These are phyloP conservation scores for Zosterops lateralis DNA, from an alignment of 2,113 vertebrate genomes.

Conservation along the genomic window DNA sequence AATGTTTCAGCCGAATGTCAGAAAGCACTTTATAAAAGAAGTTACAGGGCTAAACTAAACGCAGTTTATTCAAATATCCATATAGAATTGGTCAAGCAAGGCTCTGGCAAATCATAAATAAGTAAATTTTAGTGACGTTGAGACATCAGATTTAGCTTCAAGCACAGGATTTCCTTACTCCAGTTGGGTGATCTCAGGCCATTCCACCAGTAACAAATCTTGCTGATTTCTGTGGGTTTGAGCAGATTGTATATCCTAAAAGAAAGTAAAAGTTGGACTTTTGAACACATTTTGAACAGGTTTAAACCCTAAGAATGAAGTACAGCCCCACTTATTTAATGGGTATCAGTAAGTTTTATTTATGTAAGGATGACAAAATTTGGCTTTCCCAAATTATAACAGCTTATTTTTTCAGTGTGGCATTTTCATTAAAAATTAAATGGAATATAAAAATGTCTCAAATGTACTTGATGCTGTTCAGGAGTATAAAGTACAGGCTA, in stretches of 20 bases:
- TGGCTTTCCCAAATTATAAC: not conserved
- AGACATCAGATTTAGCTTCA: not conserved
- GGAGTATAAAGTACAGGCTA: not conserved
- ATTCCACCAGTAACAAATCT: not conserved
- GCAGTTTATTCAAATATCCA: not conserved
- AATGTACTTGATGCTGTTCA: not conserved
- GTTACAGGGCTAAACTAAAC: not conserved
- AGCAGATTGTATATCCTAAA: not conserved
- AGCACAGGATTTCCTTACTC: not conserved
- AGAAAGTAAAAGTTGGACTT: not conserved
- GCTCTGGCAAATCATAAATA: not conserved
- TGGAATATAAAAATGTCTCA: not conserved
- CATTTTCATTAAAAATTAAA: slow-evolving; percentile 39
- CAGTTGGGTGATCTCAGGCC: not conserved
- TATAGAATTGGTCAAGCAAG: not conserved
- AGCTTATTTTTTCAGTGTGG: not conserved
- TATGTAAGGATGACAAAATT: not conserved
- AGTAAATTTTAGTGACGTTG: not conserved
- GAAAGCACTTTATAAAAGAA: not conserved
- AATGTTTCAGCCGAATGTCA: not conserved
- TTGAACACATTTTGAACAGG: not conserved
- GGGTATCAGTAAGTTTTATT: not conserved
- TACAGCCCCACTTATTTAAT: not conserved
- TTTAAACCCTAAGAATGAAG: not conserved
- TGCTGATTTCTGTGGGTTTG: not conserved